Evolutionary conservation across 2,888 invertebrate genomes (phyloP).

Genomic region (Brachyopa scutellaris): DNA sequence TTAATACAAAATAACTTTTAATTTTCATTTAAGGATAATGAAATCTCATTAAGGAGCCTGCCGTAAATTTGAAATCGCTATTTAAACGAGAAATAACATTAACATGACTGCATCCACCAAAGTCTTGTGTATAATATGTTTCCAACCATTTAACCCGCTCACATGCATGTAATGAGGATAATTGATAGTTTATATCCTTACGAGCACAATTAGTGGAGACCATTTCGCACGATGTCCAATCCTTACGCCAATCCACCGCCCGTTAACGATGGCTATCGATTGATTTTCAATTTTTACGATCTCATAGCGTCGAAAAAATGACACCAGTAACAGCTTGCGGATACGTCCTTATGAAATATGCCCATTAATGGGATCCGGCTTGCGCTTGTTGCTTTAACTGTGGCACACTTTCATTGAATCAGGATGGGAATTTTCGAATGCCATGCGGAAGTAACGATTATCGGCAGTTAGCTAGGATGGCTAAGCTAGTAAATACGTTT

Average conservation of each 20-base stretch:
- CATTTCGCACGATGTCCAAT: slow-evolving; percentile 3
- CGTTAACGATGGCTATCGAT: slow-evolving; percentile 37
- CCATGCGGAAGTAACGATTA: slow-evolving; percentile 61
- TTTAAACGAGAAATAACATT: slow-evolving; percentile 35
- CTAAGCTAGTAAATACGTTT: background rate
- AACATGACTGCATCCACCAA: background rate
- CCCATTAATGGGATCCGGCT: slow-evolving; percentile 28
- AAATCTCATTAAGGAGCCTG: slow-evolving; percentile 50
- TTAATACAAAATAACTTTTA: slow-evolving; percentile 28
- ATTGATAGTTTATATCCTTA: slow-evolving; percentile 68
- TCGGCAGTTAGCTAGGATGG: slow-evolving; percentile 30
- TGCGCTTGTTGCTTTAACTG: slow-evolving; percentile 66
- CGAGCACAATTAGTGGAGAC: slow-evolving; percentile 50
- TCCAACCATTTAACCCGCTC: slow-evolving; percentile 3
- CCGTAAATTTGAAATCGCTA: slow-evolving; percentile 4
- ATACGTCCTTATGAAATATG: slow-evolving; percentile 22
- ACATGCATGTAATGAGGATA: slow-evolving; percentile 62
- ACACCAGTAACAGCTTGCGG: slow-evolving; percentile 19
- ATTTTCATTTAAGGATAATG: slow-evolving; percentile 48
- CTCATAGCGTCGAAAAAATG: slow-evolving; percentile 31
- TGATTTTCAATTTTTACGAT: slow-evolving; percentile 64
- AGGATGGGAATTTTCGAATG: slow-evolving; percentile 50
- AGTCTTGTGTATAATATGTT: slow-evolving; percentile 17
- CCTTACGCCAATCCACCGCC: too few relatives aligned
- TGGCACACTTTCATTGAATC: slow-evolving; percentile 38